phyloP scores from a whole-genome alignment of 2,113 vertebrate species.

The Micronycteris hirsuta region DNA sequence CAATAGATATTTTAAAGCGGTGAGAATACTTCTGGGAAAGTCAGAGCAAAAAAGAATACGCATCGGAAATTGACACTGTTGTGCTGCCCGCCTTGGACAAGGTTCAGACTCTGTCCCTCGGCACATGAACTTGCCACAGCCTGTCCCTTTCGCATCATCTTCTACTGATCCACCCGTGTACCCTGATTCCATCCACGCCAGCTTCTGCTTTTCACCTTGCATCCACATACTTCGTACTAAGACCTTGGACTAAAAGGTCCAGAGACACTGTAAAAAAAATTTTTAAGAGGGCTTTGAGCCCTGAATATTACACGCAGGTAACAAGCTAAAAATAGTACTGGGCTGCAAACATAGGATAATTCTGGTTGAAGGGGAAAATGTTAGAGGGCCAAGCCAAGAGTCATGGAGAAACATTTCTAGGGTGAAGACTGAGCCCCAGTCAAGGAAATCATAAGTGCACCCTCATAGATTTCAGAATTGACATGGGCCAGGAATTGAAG shows the following conservation, averaged over 20 bases:
- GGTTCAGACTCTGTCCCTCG: not conserved
- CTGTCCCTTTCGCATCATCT: not conserved
- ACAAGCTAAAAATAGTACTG: not conserved
- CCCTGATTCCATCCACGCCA: not conserved
- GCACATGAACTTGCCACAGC: fast-evolving
- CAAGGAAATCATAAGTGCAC: not conserved
- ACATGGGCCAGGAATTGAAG: not conserved
- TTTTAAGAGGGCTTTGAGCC: not conserved
- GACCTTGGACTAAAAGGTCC: not conserved
- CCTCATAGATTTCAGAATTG: not conserved
- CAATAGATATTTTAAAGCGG: not conserved
- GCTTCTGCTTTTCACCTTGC: not conserved
- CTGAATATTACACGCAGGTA: not conserved
- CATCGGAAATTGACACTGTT: not conserved
- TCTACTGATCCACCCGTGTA: not conserved
- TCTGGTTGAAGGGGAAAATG: not conserved
- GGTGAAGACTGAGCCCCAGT: not conserved
- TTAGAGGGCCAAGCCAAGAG: not conserved
- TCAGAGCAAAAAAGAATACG: not conserved
- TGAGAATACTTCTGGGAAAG: not conserved
- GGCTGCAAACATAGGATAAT: not conserved
- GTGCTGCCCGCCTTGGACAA: fast-evolving
- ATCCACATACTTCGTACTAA: not conserved
- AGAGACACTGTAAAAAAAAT: not conserved
- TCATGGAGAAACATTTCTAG: not conserved